Base-by-base conservation (phyloP, 2,888 invertebrate genomes). In the Pseudanteris insignis region DNA sequence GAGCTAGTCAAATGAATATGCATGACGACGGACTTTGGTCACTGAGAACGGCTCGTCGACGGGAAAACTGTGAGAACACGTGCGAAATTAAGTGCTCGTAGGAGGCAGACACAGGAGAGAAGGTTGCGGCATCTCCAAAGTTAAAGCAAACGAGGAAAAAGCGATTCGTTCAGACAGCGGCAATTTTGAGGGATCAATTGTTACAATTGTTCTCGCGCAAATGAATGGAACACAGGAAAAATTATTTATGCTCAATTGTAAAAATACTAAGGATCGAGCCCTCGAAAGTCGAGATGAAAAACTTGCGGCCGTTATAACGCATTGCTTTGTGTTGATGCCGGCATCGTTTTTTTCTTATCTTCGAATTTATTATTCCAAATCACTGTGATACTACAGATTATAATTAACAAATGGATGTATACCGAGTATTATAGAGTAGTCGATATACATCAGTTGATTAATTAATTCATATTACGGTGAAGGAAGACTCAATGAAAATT, bases 1-100 rank as follows among this genome's bases (percentile, higher is more conserved):
- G n/a, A n/a, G n/a, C n/a, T n/a, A 67, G 66, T 64, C 64, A 70
- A 70, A 72, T 73, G 70, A 73, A 73, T 73, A 73, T 71, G 72
- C 70, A 72, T 71, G 62, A 62, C 58, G 28, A n/a, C 44, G 38
- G 53, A 57, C 30, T 18, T 34, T 46, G 30, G 53, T 41, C 29
- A 26, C 10, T n/a, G 51, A 11, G 50, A n/a, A n/a, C 32, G 33
- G 36, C 51, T 34, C 43, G 47, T 51, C 29, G 40, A 63, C 59
- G 62, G 46, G 59, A 63, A 63, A 66, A 63, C 57, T 57, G 12
- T 30, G 37, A 55, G 54, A 64, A 53, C 34, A 13, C 36, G 14
- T 29, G 37, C 50, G 46, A 50, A 58, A 58, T 50, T 58, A 58
- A 58, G 50, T 51, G 51, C 44, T 46, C 38, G 36, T 44, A 38